A percentile compares a stretch with the other conserved stretches of the same genome.
phyloP scores from a whole-genome alignment of 2,797 vertebrate genomes.

The Amblyraja radiata region DNA sequence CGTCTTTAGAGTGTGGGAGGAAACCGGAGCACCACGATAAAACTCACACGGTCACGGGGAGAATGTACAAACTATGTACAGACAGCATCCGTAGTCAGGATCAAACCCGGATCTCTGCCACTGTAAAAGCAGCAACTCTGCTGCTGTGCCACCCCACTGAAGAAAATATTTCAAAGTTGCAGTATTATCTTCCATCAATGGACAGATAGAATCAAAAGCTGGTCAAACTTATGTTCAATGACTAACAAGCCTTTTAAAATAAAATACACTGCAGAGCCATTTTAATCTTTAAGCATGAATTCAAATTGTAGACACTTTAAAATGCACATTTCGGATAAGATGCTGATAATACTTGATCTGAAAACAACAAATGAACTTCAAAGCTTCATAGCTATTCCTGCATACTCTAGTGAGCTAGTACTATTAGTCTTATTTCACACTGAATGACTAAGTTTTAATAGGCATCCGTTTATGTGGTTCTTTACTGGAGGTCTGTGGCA shows the following conservation, averaged over 20 bases:
- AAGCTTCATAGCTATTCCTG: background rate
- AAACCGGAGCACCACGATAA: too few relatives aligned
- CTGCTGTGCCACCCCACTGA: too few relatives aligned
- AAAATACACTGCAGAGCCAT: background rate
- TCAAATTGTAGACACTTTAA: background rate
- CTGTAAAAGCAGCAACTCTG: too few relatives aligned
- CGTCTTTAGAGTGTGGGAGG: too few relatives aligned
- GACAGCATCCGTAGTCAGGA: too few relatives aligned
- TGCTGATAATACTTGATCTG: background rate
- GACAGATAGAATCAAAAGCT: background rate
- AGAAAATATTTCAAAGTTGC: background rate
- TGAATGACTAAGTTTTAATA: constrained; percentile 9
- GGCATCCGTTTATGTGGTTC: constrained; percentile 19
- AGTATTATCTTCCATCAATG: background rate
- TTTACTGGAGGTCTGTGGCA: background rate
- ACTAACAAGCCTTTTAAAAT: background rate
- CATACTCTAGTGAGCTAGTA: background rate
- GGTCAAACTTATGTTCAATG: background rate
- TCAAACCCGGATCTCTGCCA: too few relatives aligned
- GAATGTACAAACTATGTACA: too few relatives aligned
- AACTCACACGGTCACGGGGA: too few relatives aligned
- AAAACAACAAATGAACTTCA: background rate
- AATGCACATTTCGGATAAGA: background rate
- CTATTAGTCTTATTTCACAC: background rate
- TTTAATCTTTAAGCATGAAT: constrained; percentile 21